phyloP scores from a whole-genome alignment of 2,113 vertebrate species.

The Menidia beryllina region DNA sequence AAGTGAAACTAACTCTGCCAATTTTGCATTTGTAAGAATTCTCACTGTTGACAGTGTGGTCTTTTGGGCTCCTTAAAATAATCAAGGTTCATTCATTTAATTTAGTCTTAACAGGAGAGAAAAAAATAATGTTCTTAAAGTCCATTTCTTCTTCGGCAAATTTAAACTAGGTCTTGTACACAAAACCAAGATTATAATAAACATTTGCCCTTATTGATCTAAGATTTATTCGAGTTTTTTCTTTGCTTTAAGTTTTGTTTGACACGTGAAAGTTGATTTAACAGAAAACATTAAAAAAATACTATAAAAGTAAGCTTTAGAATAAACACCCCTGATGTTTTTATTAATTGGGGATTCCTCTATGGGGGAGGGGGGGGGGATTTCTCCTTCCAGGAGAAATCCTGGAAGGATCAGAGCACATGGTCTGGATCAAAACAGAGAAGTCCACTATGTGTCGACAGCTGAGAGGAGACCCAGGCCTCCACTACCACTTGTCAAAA shows the following conservation, averaged over 20 bases:
- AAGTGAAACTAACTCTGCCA: neutral
- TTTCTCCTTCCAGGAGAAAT: constrained; percentile 29
- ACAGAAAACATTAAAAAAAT: neutral
- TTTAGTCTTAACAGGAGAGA: no score
- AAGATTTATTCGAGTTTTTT: no score
- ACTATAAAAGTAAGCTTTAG: neutral
- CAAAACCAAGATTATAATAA: no score
- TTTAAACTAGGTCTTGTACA: no score
- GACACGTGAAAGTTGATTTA: neutral
- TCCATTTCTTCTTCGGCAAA: no score
- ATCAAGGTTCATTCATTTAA: no score
- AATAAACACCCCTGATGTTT: neutral
- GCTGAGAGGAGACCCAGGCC: constrained; percentile 64
- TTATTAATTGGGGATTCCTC: neutral
- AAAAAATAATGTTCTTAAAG: no score
- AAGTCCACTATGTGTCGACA: constrained; percentile 65
- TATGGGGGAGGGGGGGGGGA: constrained; percentile 16
- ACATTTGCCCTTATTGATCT: no score
- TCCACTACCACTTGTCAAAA: constrained; percentile 68
- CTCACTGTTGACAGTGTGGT: no score
- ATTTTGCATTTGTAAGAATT: no score
- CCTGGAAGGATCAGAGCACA: constrained; percentile 46
- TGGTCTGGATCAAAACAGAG: constrained; percentile 59
- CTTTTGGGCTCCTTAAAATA: no score
- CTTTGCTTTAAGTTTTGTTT: neutral